Evolutionary conservation across 2,797 vertebrate species (phyloP).

Genomic region (Macrochelys suwanniensis): DNA sequence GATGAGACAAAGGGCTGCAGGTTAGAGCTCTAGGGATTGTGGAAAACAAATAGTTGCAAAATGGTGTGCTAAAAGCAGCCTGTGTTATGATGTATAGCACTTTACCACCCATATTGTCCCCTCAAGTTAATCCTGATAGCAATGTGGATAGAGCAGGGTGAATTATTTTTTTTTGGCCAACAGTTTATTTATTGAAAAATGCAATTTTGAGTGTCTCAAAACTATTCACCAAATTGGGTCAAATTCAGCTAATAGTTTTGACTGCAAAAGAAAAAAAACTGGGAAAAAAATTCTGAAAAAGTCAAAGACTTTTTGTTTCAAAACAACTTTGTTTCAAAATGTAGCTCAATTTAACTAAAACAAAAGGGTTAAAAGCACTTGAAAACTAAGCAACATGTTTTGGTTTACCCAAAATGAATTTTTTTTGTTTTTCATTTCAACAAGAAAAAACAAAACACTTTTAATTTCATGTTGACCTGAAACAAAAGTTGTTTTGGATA

Average conservation of each 20-base stretch:
- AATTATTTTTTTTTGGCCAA: background rate
- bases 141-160: background rate
- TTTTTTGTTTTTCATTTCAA: no score
- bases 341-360: no score
- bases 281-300: background rate
- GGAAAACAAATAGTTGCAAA: background rate
- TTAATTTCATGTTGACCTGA: no score
- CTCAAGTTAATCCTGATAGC: background rate
- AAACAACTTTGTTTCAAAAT: no score
- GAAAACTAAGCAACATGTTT: no score
- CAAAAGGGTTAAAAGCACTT: no score
- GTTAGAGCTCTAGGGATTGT: fast-evolving
- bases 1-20: background rate
- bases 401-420: no score
- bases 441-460: no score
- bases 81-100: background rate
- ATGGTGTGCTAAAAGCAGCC: fast-evolving
- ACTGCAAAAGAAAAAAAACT: background rate
- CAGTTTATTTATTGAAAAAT: background rate
- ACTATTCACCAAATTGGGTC: background rate
- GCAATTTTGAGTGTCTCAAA: background rate
- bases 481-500: background rate
- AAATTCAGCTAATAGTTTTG: background rate
- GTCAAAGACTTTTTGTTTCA: background rate
- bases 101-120: background rate